phyloP scores from a whole-genome alignment of 2,888 invertebrate genomes.

The Caenorhabditis panamensis region DNA sequence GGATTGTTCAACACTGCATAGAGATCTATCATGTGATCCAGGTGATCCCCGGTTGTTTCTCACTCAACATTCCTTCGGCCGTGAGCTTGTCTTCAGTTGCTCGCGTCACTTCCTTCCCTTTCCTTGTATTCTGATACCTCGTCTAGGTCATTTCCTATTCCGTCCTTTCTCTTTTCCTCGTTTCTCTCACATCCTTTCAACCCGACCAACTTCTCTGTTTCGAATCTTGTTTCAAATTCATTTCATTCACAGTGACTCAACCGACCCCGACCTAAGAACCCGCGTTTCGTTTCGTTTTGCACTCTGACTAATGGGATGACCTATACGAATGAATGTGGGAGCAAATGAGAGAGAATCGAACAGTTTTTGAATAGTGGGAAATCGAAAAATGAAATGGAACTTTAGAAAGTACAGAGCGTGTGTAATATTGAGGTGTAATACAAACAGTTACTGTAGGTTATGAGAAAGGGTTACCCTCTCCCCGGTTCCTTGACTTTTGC shows the following conservation, averaged over 20 bases:
- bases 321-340: neutral
- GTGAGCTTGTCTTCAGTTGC: constrained; percentile 3
- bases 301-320: neutral
- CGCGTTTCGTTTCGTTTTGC: neutral
- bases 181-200: neutral
- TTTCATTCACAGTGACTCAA: neutral
- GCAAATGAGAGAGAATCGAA: too few relatives aligned
- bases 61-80: constrained; percentile 11
- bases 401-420: too few relatives aligned
- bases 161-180: neutral
- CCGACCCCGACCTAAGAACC: neutral
- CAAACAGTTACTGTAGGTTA: too few relatives aligned
- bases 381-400: too few relatives aligned
- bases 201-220: too few relatives aligned
- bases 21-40: constrained; percentile 42
- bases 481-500: too few relatives aligned
- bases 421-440: too few relatives aligned
- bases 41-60: constrained; percentile 33
- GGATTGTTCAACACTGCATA: constrained; percentile 42
- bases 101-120: constrained; percentile 1
- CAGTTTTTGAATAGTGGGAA: too few relatives aligned
- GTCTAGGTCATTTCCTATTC: constrained; percentile 16
- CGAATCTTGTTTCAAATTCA: too few relatives aligned
- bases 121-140: constrained; percentile 31
- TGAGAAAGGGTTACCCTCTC: too few relatives aligned